These are phyloP conservation scores for Gonocerus acuteangulatus DNA, from an alignment of 2,888 invertebrate species.

Conservation along the genomic window DNA sequence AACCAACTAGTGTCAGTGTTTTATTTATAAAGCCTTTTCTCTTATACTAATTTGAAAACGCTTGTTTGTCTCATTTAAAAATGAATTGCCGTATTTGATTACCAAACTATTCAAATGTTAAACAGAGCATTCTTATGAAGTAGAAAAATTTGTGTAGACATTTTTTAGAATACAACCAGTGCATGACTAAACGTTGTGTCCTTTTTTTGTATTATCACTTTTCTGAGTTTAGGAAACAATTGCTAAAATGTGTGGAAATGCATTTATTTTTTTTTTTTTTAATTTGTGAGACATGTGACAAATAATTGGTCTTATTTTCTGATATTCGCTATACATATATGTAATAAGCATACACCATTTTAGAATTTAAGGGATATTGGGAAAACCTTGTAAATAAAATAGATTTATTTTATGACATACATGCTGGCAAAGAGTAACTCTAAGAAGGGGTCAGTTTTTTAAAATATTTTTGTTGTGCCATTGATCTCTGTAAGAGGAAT, in stretches of 20 bases:
- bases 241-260: too few species aligned
- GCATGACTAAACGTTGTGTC: too few species aligned
- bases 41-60: too few species aligned
- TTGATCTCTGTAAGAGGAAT: background rate
- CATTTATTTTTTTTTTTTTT: too few species aligned
- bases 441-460: background rate
- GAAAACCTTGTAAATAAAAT: slow-evolving; percentile 14
- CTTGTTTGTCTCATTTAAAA: too few species aligned
- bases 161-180: too few species aligned
- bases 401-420: slow-evolving; percentile 6
- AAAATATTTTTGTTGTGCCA: slow-evolving; percentile 2
- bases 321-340: background rate
- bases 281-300: background rate
- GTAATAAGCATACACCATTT: slow-evolving; percentile 10
- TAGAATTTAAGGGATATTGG: slow-evolving; percentile 17
- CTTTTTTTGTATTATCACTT: too few species aligned
- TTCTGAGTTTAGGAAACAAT: too few species aligned
- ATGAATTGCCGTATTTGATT: too few species aligned
- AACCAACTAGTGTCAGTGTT: background rate
- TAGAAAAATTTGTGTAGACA: too few species aligned
- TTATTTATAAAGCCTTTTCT: background rate
- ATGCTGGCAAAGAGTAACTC: background rate
- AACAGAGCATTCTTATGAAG: too few species aligned
- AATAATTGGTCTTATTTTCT: slow-evolving; percentile 12
- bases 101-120: too few species aligned